phyloP scores from a whole-genome alignment of 1,140 invertebrate genomes.

The Phymastichus coffea region DNA sequence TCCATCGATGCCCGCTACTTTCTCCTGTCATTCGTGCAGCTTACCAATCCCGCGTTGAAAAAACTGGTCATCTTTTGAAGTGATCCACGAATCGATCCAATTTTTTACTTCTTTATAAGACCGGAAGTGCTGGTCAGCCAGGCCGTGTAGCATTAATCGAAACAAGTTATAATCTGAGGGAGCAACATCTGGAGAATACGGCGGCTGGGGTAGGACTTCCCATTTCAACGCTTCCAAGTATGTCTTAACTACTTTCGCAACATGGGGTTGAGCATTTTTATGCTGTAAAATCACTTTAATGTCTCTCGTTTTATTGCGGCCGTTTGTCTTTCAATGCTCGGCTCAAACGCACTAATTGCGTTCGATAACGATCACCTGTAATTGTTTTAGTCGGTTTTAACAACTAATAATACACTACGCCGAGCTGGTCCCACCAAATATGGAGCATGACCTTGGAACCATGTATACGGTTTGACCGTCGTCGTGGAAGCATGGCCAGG shows the following conservation, averaged over 20 bases:
- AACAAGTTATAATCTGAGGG: slow-evolving; percentile 20
- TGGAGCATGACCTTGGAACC: slow-evolving; percentile 31
- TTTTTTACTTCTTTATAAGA: background rate
- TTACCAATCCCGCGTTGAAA: slow-evolving; percentile 26
- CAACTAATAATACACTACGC: too few relatives aligned
- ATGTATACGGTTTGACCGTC: slow-evolving; percentile 31
- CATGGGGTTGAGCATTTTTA: slow-evolving; percentile 19
- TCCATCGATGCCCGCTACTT: slow-evolving; percentile 8
- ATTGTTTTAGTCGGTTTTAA: slow-evolving; percentile 33
- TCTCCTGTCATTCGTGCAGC: background rate
- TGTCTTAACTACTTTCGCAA: background rate
- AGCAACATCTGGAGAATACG: slow-evolving; percentile 10
- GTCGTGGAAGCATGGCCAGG: slow-evolving; percentile 30
- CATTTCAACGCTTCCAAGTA: slow-evolving; percentile 4
- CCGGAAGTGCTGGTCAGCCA: slow-evolving; percentile 6
- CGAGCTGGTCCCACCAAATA: slow-evolving; percentile 34
- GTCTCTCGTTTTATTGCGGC: background rate
- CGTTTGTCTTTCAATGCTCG: too few relatives aligned
- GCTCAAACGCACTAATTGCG: slow-evolving; percentile 35
- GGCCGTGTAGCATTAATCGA: slow-evolving; percentile 15
- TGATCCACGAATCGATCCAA: too few relatives aligned
- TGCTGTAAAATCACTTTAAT: slow-evolving; percentile 10
- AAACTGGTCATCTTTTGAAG: too few relatives aligned
- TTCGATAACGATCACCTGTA: slow-evolving; percentile 28
- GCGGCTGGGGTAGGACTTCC: background rate